Base-by-base conservation (phyloP, 1,140 invertebrate species). In the Leptoteleia sp. region DNA sequence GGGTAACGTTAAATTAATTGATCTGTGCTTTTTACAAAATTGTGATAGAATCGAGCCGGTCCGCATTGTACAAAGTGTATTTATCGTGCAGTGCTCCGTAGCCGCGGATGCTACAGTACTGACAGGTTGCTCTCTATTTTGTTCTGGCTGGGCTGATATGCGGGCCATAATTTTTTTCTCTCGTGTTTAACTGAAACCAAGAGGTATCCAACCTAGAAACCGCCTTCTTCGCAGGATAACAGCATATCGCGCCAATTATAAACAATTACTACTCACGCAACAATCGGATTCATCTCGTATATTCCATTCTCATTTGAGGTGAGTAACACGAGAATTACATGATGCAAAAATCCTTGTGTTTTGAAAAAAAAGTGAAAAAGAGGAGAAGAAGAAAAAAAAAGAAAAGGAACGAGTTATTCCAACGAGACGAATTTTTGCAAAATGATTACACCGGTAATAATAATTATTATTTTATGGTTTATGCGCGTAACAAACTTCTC, bases 121-220 rank as follows among this genome's bases (percentile, higher is more conserved):
- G 43, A 48, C 35, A 50, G 55, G 48, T 62, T 77, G 80, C 83
- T 88, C 82, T 86, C 83, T 82, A 84, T 84, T 84, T 81, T 83
- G 83, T 87, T 85, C 84, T 86, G 86, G 85, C 68, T 85, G 81
- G 83, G 55, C 76, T 84, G 84, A 68, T 82, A 88, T 86, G 79
- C 81, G 81, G 87, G 82, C 81, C 85, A 83, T 76, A 72, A 73
- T 76, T 73, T 68, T 72, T 62, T 35, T 76, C 59, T 73, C 55
- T 64, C 64, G 42, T 43, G 57, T 75, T 47, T 70, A 79, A 83
- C 83, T 81, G 81, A 85, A 85, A 83, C 67, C 65, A 84, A 85
- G 83, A 84, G 82, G 80, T 83, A 83, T 83, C 84, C 86, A 87
- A 86, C 84, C 85, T 87, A 85, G 85, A 85, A 87, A 88, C 85